Evolutionary conservation across 2,797 vertebrate species (phyloP), one percentile per base, ranked within the genome.

Genomic region (Capromys pilorides): DNA sequence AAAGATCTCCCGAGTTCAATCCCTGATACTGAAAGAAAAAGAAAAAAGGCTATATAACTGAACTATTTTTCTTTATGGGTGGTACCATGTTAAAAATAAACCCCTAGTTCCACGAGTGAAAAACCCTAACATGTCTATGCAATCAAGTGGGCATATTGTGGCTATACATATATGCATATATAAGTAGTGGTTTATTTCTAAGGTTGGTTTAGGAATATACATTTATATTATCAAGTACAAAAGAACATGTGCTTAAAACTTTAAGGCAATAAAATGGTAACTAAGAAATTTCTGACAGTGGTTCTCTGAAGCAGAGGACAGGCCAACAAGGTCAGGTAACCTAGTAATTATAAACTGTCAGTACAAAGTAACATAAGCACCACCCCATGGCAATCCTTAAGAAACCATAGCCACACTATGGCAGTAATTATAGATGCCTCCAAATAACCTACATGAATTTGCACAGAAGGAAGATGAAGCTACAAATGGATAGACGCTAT

Each of bases 231-330:
- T 71, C 64, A 96, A 95, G 66, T 94, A 91, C 45, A 93, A 93
- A 71, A 77, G 88, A 93, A 94, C 51, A 75, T 73, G 61, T 94
- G 90, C 75, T 95, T 91, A 79, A 90, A 93, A 91, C 92, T 36
- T 95, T 92, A 95, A 93, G 92, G 92, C 85, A 96, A 95, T 67
- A n/a, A 59, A 93, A 77, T n/a, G 57, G 39, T 77, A 93, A 82
- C 49, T 66, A 84, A 71, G 69, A 86, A 86, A 89, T 31, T 79
- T 39, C 79, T 86, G 59, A 95, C 85, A 77, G 22, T 93, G 33
- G 61, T 93, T 95, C 57, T 92, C 79, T 95, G 75, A 94, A 95
- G 64, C 19, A 88, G 73, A 78, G 71, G 49, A 73, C 0, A 86
- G 66, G 57, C 26, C 36, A 59, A 79, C 75, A 33, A 82, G 66